Base-by-base conservation (phyloP, 2,888 invertebrate genomes). In the Caenorhabditis angaria region DNA sequence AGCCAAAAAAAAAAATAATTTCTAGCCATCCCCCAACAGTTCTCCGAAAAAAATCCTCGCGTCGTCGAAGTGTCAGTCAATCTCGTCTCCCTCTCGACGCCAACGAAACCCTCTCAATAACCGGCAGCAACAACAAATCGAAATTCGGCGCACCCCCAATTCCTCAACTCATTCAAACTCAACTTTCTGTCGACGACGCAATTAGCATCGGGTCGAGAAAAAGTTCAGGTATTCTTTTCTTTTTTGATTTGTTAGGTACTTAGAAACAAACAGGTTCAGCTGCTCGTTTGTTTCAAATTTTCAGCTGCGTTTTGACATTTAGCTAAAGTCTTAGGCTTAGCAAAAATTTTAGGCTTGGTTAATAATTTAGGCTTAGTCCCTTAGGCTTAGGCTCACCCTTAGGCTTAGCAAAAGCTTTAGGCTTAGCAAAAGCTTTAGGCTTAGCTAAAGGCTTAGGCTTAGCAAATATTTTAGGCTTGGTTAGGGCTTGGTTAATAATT, bases 151-250 rank as follows among this genome's bases (percentile, higher is more conserved):
- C 65, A 4, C 71, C 71, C 25, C 71, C 71, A 14, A 66, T 67
- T 48, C 71, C 71, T 1, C 55, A 63, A 14, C 54, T 71, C 12
- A 66, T 71, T 6, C 66, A 71, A 32, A 58, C 63, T 24, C 67
- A 70, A 20, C 35, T 70, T 12, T 62, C 62, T 8, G 65, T 58
- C 47, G 70, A 70, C 24, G 70, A 70, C n/a, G 61, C 65, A 54
- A 62, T 63, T 24, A 70, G 65, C 48, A 66, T 70, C 35, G 65
- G 71, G 24, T 71, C 71, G 25, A 27, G 71, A 12, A 71, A 71
- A 28, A 71, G 71, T 53, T 71, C 71, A 50, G 71, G 71, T 71
- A n/a, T 48, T 54, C 4, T 12, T 10, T 14, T n/a, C 10, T 5
- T 48, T 48, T 48, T 70, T 22, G 51, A 41, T 58, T 59, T 51